Evolutionary conservation across 1,140 invertebrate genomes (phyloP).

Genomic region (Mycetomoellerius zeteki): DNA sequence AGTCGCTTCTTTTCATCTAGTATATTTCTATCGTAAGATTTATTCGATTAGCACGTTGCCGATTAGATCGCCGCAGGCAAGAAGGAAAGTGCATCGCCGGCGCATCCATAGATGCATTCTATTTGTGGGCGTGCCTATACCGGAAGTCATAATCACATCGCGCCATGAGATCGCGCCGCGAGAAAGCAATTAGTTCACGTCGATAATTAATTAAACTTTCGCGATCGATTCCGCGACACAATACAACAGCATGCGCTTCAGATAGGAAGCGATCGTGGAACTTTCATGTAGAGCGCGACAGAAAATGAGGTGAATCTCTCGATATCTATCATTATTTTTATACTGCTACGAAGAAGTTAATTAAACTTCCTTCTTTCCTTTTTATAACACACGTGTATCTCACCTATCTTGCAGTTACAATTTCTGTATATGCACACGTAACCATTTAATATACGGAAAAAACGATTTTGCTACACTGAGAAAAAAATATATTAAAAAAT

Average conservation of each 20-base stretch:
- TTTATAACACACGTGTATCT: not conserved
- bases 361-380: slow-evolving; percentile 29
- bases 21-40: slow-evolving; percentile 44
- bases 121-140: slow-evolving; percentile 41
- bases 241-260: slow-evolving; percentile 7
- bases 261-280: slow-evolving; percentile 25
- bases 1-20: slow-evolving; percentile 37
- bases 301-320: slow-evolving; percentile 34
- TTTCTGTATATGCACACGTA: not conserved
- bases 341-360: slow-evolving; percentile 10
- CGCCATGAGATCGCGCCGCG: slow-evolving; percentile 29
- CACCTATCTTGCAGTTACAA: not conserved
- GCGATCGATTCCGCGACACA: slow-evolving; percentile 62
- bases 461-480: too few relatives aligned
- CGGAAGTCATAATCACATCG: slow-evolving; percentile 61
- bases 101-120: slow-evolving; percentile 33
- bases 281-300: slow-evolving; percentile 32
- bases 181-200: slow-evolving; percentile 66
- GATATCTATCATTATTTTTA: slow-evolving; percentile 56
- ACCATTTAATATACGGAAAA: not conserved
- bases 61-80: slow-evolving; percentile 47
- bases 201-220: slow-evolving; percentile 77
- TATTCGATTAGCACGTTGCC: slow-evolving; percentile 43
- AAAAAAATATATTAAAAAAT: too few relatives aligned
- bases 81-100: slow-evolving; percentile 52